Evolutionary conservation across 2,113 vertebrate species (phyloP), one percentile per base, ranked within the genome.

Genomic region (Pseudolaguvia tuberculata): DNA sequence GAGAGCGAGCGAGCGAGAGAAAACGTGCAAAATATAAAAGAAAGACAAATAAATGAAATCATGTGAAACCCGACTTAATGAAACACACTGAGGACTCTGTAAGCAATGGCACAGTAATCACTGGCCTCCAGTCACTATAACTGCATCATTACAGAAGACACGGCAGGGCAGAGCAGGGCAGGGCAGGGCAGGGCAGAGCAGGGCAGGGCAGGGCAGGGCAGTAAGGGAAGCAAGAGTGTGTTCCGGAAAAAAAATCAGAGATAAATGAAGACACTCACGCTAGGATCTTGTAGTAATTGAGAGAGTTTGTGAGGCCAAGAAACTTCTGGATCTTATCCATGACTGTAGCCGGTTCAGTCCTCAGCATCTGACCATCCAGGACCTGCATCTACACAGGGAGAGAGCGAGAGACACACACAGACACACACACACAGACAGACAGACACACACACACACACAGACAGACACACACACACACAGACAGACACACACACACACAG

Each of bases 241-340:
- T 61, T 77, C 51, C 23, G 47, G 47, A 21, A 53, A 23, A 66
- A 59, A 23, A 66, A 59, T 47, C 23, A 12, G 13, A 53, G 21
- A 45, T 18, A 27, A 62, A 51, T 15, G 15, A 21, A 59, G 55
- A 70, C 52, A 92, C 94, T 94, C 82, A 95, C 94, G 91, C 90
- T 83, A 95, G 76, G 31, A 92, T 91, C 88, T 92, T 94, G 85
- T 94, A 92, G 79, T 94, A 95, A 87, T 95, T 93, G 0, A 94
- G 80, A 48, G 85, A 83, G 80, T 90, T 94, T 63, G 88, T 87
- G 75, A 95, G 89, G 0, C 91, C 87, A 0, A 95, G 92, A 86
- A 95, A 95, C 58, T 93, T 94, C 86, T 95, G 94, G 83, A 95
- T 93, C 0, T 90, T 90, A 65, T 95, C 94, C 92, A 95, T 94